These are phyloP conservation scores for Aptenodytes forsteri DNA, from an alignment of 2,113 vertebrate genomes.

Conservation along the genomic window DNA sequence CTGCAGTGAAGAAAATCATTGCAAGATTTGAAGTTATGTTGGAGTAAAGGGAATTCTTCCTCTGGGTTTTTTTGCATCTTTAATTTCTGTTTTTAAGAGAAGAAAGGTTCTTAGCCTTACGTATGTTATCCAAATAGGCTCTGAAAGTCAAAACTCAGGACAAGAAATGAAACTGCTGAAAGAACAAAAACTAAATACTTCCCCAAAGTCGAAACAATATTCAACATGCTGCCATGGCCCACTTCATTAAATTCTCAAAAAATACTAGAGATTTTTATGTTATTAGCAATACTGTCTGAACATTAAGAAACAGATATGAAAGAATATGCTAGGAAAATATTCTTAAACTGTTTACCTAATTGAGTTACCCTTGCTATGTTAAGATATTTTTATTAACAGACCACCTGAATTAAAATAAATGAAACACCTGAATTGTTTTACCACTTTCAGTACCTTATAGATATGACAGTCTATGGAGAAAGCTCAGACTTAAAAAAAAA, in stretches of 20 bases:
- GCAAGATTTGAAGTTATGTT: neutral
- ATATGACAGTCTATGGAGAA: neutral
- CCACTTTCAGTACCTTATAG: neutral
- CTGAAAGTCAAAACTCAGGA: neutral
- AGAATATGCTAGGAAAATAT: neutral
- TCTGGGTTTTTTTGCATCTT: neutral
- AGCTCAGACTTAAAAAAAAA: neutral
- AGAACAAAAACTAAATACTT: neutral
- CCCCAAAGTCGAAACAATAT: neutral
- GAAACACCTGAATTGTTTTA: neutral
- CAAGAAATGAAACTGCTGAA: neutral
- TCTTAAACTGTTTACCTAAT: neutral
- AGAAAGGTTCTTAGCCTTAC: neutral
- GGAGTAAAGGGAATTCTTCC: neutral
- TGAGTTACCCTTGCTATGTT: neutral
- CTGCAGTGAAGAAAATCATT: fast-evolving
- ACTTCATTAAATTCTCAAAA: neutral
- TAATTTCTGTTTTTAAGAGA: neutral
- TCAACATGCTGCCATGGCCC: neutral
- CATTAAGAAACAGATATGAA: neutral
- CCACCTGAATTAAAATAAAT: neutral
- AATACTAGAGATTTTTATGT: neutral
- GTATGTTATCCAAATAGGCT: neutral
- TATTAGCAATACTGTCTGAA: neutral
- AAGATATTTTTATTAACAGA: neutral